These are phyloP conservation scores for Anoncus sp. DNA, from an alignment of 2,888 invertebrate genomes.

Conservation along the genomic window DNA sequence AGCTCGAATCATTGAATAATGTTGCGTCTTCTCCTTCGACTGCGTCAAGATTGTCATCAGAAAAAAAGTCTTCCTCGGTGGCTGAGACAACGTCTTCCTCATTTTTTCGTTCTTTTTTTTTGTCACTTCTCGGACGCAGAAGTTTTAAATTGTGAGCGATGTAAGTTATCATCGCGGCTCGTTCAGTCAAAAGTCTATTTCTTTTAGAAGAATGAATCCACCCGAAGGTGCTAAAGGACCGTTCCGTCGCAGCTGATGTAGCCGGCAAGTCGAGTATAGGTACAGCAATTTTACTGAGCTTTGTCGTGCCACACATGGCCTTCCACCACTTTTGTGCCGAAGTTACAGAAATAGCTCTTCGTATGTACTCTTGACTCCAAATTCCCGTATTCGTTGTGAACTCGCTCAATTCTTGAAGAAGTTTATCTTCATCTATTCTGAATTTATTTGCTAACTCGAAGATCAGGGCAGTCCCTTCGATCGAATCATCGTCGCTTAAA, in stretches of 20 bases:
- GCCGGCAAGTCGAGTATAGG: constrained; percentile 9
- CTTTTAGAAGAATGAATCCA: constrained; percentile 27
- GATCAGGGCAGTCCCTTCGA: neutral
- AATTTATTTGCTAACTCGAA: neutral
- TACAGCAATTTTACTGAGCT: neutral
- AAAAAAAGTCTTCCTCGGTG: too few relatives aligned
- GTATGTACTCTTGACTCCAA: constrained; percentile 8
- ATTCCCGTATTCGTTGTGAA: neutral
- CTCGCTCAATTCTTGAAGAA: constrained; percentile 4
- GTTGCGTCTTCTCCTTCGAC: too few relatives aligned
- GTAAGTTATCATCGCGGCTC: constrained; percentile 17
- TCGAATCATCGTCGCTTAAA: neutral
- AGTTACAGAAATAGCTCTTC: neutral
- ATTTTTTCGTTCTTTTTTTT: too few relatives aligned
- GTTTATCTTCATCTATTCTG: neutral
- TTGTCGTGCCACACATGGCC: neutral
- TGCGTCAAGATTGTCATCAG: too few relatives aligned
- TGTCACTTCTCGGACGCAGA: too few relatives aligned
- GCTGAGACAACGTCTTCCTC: too few relatives aligned
- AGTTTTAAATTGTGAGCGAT: too few relatives aligned
- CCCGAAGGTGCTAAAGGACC: constrained; percentile 33
- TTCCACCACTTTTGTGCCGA: constrained; percentile 26
- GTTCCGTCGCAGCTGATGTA: constrained; percentile 39
- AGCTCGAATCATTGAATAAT: too few relatives aligned
- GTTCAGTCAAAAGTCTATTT: constrained; percentile 21